These are phyloP conservation scores for Zaprionus inermis DNA, from an alignment of 1,140 invertebrate species.

Conservation along the genomic window DNA sequence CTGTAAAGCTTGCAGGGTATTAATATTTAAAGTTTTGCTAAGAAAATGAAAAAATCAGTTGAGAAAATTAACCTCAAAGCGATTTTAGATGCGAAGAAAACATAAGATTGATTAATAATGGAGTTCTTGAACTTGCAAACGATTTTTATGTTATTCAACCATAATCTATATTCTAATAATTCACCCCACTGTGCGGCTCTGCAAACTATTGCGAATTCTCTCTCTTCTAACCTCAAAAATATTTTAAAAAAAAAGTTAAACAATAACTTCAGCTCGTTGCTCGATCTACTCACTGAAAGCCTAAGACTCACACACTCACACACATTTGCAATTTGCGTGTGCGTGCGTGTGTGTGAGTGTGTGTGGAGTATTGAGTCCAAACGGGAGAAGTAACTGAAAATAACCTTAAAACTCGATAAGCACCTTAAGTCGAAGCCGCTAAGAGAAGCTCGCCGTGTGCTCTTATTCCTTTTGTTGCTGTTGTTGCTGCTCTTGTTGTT, in stretches of 20 bases:
- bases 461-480: constrained; percentile 3
- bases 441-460: background rate
- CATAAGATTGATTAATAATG: too few species aligned
- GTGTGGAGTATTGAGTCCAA: background rate
- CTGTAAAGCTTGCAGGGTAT: too few species aligned
- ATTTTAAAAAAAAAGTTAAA: background rate
- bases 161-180: too few species aligned
- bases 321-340: background rate
- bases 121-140: too few species aligned
- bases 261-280: background rate
- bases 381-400: background rate
- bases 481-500: background rate
- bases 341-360: background rate
- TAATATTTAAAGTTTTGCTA: too few species aligned
- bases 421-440: background rate
- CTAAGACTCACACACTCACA: background rate
- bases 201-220: too few species aligned
- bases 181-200: too few species aligned
- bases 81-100: too few species aligned
- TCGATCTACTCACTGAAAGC: background rate
- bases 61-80: too few species aligned
- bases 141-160: too few species aligned
- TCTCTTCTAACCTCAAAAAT: background rate
- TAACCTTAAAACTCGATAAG: constrained; percentile 6
- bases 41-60: too few species aligned